Evolutionary conservation across 1,140 invertebrate species (phyloP).

Genomic region (Sinonovacula constricta): DNA sequence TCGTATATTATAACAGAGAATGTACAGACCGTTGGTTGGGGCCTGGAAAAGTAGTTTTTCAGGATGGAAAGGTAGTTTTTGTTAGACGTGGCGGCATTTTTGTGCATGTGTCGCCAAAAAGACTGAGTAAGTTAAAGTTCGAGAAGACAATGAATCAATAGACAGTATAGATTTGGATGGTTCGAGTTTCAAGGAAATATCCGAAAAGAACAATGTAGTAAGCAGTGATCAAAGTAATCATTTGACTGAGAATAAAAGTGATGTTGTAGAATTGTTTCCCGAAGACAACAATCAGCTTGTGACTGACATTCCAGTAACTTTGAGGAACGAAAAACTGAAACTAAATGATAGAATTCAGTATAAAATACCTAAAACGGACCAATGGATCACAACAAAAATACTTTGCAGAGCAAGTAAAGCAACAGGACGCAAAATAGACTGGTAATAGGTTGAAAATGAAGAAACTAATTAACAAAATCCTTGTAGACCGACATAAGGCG

Average conservation of each 20-base stretch:
- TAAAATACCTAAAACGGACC: background rate
- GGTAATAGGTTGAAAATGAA: background rate
- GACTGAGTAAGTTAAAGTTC: slow-evolving; percentile 49
- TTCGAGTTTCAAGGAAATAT: no score
- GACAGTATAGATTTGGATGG: no score
- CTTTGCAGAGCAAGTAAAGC: background rate
- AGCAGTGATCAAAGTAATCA: no score
- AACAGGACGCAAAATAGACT: background rate
- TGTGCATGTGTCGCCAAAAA: slow-evolving; percentile 51
- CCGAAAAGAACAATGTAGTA: no score
- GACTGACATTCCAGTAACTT: background rate
- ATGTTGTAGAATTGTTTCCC: no score
- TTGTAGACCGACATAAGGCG: no score
- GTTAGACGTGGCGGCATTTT: slow-evolving; percentile 50
- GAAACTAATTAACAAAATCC: no score
- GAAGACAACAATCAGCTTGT: no score
- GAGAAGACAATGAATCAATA: no score
- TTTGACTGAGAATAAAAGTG: no score
- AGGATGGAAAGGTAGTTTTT: slow-evolving; percentile 54
- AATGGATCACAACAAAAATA: background rate
- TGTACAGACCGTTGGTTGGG: slow-evolving; percentile 40
- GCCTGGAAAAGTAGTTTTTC: slow-evolving; percentile 42
- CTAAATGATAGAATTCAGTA: background rate
- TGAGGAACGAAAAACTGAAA: background rate
- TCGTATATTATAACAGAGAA: slow-evolving; percentile 55